Evolutionary conservation across 1,140 invertebrate species (phyloP).

Genomic region (Sipha flava): DNA sequence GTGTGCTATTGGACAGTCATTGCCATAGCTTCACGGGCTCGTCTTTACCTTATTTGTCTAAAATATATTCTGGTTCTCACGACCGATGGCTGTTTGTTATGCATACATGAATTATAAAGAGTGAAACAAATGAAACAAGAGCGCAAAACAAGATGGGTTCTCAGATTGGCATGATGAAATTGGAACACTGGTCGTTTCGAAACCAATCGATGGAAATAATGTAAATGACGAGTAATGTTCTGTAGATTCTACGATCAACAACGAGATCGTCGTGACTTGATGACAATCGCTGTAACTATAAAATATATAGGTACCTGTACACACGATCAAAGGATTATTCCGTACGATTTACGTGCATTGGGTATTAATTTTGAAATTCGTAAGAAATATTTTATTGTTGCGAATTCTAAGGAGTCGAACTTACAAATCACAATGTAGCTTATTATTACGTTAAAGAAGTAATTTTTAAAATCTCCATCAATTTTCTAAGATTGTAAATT

Average conservation of each 20-base stretch:
- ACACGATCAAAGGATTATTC: too few species aligned
- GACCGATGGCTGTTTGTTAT: not conserved
- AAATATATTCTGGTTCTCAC: slow-evolving; percentile 25
- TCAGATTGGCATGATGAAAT: slow-evolving; percentile 13
- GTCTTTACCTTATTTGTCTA: slow-evolving; percentile 23
- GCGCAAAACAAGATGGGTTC: not conserved
- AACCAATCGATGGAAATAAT: slow-evolving; percentile 2
- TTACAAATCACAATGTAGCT: too few species aligned
- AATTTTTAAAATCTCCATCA: too few species aligned
- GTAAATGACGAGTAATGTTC: not conserved
- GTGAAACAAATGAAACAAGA: not conserved
- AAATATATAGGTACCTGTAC: too few species aligned
- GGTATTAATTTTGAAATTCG: too few species aligned
- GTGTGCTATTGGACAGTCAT: not conserved
- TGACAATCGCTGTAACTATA: too few species aligned
- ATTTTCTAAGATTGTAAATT: too few species aligned
- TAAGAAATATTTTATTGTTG: too few species aligned
- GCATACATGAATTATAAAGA: not conserved
- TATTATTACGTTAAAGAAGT: too few species aligned
- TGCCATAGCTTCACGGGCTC: not conserved
- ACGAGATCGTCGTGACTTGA: not conserved
- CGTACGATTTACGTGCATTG: too few species aligned
- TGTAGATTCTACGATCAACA: not conserved
- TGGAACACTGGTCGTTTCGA: not conserved
- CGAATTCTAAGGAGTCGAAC: too few species aligned